Percentiles rank a stretch among this genome's conserved stretches.
Evolutionary conservation across 2,888 invertebrate species (phyloP).

Genomic region (Automeris io): DNA sequence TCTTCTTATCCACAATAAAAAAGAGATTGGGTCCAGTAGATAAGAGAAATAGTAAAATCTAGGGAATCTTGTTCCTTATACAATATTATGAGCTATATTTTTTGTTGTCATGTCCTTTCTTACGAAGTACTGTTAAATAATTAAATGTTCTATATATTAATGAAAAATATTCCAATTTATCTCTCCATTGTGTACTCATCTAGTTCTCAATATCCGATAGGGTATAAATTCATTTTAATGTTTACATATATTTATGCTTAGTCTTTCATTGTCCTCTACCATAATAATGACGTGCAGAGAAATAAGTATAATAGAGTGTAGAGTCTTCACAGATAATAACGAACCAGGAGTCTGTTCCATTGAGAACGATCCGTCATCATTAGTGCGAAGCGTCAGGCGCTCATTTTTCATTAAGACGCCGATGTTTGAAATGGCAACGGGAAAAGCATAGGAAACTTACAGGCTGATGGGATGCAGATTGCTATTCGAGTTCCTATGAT

Average conservation of each 20-base stretch:
- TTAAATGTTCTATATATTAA: no score
- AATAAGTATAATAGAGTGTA: slow-evolving; percentile 9
- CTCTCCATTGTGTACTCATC: no score
- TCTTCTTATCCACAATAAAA: no score
- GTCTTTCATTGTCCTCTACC: slow-evolving; percentile 23
- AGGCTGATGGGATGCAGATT: slow-evolving; percentile 28
- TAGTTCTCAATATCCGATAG: no score
- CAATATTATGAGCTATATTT: no score
- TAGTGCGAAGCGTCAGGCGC: slow-evolving; percentile 57
- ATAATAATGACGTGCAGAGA: slow-evolving; percentile 42
- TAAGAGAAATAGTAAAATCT: no score
- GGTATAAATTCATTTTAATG: no score
- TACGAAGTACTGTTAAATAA: no score
- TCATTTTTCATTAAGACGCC: slow-evolving; percentile 65
- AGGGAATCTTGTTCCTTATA: no score
- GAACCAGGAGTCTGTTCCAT: slow-evolving; percentile 51
- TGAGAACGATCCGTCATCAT: slow-evolving; percentile 68
- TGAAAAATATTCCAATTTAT: no score
- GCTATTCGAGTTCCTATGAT: slow-evolving; percentile 26
- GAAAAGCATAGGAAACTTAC: slow-evolving; percentile 17
- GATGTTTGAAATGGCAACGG: slow-evolving; percentile 56
- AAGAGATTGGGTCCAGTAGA: no score
- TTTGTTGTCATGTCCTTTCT: no score
- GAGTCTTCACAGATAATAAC: slow-evolving; percentile 57
- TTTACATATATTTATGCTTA: neutral